phyloP scores from a whole-genome alignment of 2,797 vertebrate genomes.

The Denticeps clupeoides region DNA sequence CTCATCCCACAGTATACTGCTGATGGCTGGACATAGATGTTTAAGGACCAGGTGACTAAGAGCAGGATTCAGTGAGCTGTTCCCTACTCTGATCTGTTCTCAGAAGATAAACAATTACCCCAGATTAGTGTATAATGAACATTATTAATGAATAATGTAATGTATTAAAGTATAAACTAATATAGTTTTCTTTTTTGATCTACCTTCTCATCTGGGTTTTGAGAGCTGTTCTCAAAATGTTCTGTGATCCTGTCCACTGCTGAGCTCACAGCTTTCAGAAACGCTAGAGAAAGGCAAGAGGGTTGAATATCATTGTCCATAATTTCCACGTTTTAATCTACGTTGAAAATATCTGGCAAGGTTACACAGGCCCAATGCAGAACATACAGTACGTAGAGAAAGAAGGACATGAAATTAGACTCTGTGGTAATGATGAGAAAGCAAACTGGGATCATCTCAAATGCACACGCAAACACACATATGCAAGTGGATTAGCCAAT shows the following conservation, averaged over 20 bases:
- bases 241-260: conserved; percentile 87
- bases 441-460: neutral
- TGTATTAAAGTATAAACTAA: neutral
- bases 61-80: conserved; percentile 80
- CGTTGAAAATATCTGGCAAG: too few relatives aligned
- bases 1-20: conserved; percentile 78
- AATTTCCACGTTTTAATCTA: too few relatives aligned
- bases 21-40: conserved; percentile 83
- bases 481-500: conserved; percentile 52
- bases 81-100: conserved; percentile 78
- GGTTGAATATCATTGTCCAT: too few relatives aligned
- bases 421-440: too few relatives aligned
- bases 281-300: conserved; percentile 42
- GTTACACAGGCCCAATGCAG: too few relatives aligned
- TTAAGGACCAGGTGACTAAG: conserved; percentile 80
- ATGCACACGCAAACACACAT: conserved; percentile 29
- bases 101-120: neutral
- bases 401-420: too few relatives aligned
- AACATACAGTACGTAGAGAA: neutral
- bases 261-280: conserved; percentile 82
- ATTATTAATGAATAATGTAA: too few relatives aligned
- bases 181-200: neutral
- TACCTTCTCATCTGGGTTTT: conserved; percentile 88
- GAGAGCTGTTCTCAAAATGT: conserved; percentile 78
- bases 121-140: too few relatives aligned